These are phyloP conservation scores for Anagyrus pseudococci DNA, from an alignment of 2,888 invertebrate genomes.

Conservation along the genomic window DNA sequence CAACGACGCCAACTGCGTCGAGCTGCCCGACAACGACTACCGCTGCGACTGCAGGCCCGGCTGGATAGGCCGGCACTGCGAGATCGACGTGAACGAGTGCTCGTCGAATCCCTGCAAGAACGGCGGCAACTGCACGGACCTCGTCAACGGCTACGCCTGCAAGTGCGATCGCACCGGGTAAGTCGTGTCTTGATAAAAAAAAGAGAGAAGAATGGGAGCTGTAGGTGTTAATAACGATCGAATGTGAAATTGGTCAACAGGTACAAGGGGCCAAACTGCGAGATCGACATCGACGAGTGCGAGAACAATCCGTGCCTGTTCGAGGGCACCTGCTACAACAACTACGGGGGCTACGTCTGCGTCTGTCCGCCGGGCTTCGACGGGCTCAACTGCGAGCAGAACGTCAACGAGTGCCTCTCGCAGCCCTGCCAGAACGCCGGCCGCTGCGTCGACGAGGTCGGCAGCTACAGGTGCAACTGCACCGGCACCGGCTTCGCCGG, in stretches of 20 bases:
- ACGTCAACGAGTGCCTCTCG: conserved; percentile 67
- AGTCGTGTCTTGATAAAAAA: conserved; percentile 33
- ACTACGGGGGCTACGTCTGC: conserved; percentile 81
- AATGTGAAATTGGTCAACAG: conserved; percentile 58
- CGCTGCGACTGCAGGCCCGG: conserved; percentile 65
- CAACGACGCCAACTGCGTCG: conserved; percentile 76
- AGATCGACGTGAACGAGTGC: conserved; percentile 71
- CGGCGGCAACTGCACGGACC: conserved; percentile 77
- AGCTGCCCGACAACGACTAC: conserved; percentile 66
- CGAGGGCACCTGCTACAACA: conserved; percentile 81
- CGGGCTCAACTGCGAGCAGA: conserved; percentile 78
- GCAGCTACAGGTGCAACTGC: conserved; percentile 68
- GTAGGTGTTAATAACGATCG: neutral
- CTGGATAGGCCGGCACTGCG: conserved; percentile 75
- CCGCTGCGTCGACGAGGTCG: conserved; percentile 67
- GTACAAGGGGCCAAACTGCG: conserved; percentile 79
- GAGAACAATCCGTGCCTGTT: conserved; percentile 73
- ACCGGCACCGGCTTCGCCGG: conserved; percentile 64
- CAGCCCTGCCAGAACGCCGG: conserved; percentile 70
- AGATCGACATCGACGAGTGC: conserved; percentile 84
- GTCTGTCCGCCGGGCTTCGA: conserved; percentile 81
- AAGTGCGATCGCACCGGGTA: conserved; percentile 76
- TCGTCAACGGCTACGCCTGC: conserved; percentile 78
- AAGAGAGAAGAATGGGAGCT: neutral
- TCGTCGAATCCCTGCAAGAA: conserved; percentile 73